Base-by-base conservation (phyloP, 2,113 vertebrate genomes). In the Anolis sagrei region DNA sequence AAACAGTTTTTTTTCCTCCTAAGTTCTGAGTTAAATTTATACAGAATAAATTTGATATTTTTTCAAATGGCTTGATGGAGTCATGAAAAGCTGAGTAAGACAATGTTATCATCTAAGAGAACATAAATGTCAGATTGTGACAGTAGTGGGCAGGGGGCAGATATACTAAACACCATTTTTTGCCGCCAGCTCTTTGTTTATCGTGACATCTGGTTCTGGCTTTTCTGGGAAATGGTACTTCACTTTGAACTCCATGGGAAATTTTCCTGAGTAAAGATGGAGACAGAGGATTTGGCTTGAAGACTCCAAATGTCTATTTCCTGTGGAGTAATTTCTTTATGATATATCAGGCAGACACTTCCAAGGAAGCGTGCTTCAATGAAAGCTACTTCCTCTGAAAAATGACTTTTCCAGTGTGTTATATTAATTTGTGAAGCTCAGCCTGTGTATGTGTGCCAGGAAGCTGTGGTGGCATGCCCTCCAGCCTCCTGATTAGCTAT, bases 331-430 rank as follows among this genome's bases (percentile, higher is more conserved):
- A 49, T 18, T 34, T n/a, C 25, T 21, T 36, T 6, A 4, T 76
- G 36, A 29, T 25, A 29, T 13, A 64, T 54, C 39, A 64, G 27
- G 10, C 4, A 4, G 7, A 25, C 48, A 2, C 4, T 73, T 80
- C 5, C 78, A 16, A 68, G n/a, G 27, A 81, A 81, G 9, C 34
- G 4, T 34, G 44, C 21, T 49, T 19, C 19, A 36, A 19, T 74
- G 11, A 72, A 73, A 73, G 51, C 19, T n/a, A n/a, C 54, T 36
- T 25, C 64, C 27, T 62, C 27, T 32, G 72, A 83, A 16, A 92
- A 88, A 64, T 81, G 83, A 82, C 78, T 79, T 76, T 86, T 87
- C 89, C 72, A 88, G 86, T 86, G 61, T 83, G 84, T 88, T 89
- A 89, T 62, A 68, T 83, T 84, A 32, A 74, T 88, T 92, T 92